A percentile compares a stretch with the other conserved stretches of the same genome.
phyloP scores from a whole-genome alignment of 2,113 vertebrate genomes.

The Alaudala cheleensis region DNA sequence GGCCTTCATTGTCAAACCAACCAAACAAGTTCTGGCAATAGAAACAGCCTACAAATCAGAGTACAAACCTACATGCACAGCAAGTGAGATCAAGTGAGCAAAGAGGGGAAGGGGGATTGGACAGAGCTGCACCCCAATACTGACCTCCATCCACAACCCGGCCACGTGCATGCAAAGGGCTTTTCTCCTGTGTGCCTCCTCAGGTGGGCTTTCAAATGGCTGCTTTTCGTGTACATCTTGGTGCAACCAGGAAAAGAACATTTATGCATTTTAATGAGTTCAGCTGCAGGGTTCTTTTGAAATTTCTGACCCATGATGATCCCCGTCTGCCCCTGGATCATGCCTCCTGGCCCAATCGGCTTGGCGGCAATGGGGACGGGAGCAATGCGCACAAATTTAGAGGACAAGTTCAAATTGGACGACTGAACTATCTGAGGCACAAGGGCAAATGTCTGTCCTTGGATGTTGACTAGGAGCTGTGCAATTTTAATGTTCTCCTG shows the following conservation, averaged over 20 bases:
- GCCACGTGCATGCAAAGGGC: conserved; percentile 95
- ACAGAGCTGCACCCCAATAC: conserved; percentile 41
- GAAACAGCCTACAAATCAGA: background rate
- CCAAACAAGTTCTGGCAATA: background rate
- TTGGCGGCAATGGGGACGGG: conserved; percentile 93
- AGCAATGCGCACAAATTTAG: conserved; percentile 94
- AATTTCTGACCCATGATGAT: conserved; percentile 88
- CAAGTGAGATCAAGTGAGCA: background rate
- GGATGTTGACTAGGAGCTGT: conserved; percentile 91
- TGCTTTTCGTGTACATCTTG: conserved; percentile 99
- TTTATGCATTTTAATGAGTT: conserved; percentile 98
- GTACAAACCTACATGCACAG: background rate
- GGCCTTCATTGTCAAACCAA: background rate
- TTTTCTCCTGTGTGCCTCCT: conserved; percentile 94
- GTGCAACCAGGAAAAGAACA: conserved; percentile 92
- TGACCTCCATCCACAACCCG: conserved; percentile 94
- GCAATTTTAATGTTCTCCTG: conserved; percentile 88
- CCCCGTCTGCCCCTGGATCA: conserved; percentile 75
- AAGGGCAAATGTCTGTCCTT: conserved; percentile 93
- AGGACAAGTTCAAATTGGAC: conserved; percentile 80
- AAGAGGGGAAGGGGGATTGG: background rate
- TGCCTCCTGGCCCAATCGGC: conserved; percentile 82
- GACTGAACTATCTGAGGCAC: conserved; percentile 90
- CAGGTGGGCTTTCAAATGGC: conserved; percentile 95
- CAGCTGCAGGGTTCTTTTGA: conserved; percentile 87